Evolutionary conservation across 2,888 invertebrate genomes (phyloP).

Genomic region (Operophtera brumata): DNA sequence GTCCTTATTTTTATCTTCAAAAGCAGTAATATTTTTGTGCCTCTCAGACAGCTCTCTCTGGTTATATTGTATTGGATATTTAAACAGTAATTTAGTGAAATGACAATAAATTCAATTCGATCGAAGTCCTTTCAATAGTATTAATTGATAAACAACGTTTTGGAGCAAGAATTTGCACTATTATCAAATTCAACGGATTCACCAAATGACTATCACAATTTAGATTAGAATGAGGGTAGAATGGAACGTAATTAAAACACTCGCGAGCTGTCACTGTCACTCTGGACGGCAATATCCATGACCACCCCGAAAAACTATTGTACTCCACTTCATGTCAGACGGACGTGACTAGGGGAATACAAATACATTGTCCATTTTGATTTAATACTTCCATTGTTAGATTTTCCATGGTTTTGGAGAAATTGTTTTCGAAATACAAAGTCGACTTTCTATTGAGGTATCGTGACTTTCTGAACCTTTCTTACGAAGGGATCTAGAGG

Average conservation of each 20-base stretch:
- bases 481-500: not conserved
- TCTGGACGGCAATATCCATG: conserved; percentile 57
- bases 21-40: too few species aligned
- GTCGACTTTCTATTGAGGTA: conserved; percentile 8
- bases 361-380: conserved; percentile 56
- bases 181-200: not conserved
- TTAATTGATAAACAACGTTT: too few species aligned
- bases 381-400: conserved; percentile 58
- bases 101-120: too few species aligned
- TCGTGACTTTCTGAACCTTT: conserved; percentile 10
- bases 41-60: too few species aligned
- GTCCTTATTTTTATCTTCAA: too few species aligned
- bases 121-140: too few species aligned
- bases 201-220: conserved; percentile 23
- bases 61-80: too few species aligned
- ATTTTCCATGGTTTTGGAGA: conserved; percentile 32
- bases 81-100: too few species aligned
- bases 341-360: conserved; percentile 59
- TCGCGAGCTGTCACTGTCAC: conserved; percentile 57
- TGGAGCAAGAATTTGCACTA: not conserved
- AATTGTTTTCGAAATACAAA: conserved; percentile 25
- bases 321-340: conserved; percentile 63
- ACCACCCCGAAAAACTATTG: conserved; percentile 65
- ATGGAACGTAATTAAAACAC: conserved; percentile 60
- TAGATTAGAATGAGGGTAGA: conserved; percentile 7